Evolutionary conservation across 35 echinoderm and acorn worm species (phyloP).

Genomic region (Ptychodera flava): DNA sequence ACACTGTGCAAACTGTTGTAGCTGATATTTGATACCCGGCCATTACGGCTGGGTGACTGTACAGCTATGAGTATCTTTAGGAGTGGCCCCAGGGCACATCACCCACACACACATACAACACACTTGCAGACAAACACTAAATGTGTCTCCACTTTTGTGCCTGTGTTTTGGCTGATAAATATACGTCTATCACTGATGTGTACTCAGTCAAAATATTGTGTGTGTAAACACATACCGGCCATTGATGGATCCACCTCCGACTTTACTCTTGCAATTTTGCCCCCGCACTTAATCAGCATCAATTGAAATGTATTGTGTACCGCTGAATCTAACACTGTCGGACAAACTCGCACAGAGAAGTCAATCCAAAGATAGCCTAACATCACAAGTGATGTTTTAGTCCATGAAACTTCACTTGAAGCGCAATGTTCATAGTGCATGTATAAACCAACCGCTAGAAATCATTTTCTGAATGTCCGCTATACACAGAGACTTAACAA

Average conservation of each 20-base stretch:
- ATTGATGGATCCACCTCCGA: background rate
- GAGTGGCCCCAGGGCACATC: background rate
- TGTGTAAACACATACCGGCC: background rate
- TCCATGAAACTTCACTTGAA: too few relatives aligned
- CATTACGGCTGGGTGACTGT: background rate
- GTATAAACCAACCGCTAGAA: too few relatives aligned
- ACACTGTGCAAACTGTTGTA: background rate
- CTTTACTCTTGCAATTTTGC: background rate
- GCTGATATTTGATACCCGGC: background rate
- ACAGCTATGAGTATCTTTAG: background rate
- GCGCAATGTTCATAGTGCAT: too few relatives aligned
- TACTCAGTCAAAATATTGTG: background rate
- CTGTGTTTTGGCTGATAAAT: background rate
- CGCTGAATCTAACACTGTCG: too few relatives aligned
- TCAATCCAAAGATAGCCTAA: too few relatives aligned
- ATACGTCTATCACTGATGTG: background rate
- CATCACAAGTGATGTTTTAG: too few relatives aligned
- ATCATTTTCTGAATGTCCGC: too few relatives aligned
- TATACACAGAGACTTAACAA: too few relatives aligned
- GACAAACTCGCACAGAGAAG: too few relatives aligned
- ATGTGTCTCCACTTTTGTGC: background rate
- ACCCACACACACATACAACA: background rate
- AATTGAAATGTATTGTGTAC: too few relatives aligned
- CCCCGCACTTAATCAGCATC: too few relatives aligned
- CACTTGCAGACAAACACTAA: background rate